Conservation (phyloP, 2,797 vertebrate genomes). For the Threskiornis aethiopicus region DNA sequence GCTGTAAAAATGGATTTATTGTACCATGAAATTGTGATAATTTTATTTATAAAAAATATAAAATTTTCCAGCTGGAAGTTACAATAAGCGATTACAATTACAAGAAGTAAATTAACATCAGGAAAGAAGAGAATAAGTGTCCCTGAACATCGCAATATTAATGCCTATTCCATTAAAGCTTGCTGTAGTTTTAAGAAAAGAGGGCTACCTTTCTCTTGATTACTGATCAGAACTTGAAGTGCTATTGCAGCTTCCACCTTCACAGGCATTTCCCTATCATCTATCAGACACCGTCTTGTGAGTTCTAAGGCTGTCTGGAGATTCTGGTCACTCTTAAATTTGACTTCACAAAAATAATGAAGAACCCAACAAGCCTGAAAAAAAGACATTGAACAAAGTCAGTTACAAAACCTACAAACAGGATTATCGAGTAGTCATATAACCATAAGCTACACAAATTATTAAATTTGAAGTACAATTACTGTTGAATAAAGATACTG, state of each 20-base stretch:
- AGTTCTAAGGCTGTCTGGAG: constrained; percentile 94
- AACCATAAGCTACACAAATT: not conserved
- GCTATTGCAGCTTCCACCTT: constrained; percentile 99
- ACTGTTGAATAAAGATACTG: not conserved
- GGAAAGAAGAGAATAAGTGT: not conserved
- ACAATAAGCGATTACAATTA: not conserved
- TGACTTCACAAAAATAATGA: constrained; percentile 99
- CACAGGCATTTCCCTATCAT: constrained; percentile 98
- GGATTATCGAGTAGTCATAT: not conserved
- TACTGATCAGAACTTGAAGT: constrained; percentile 98
- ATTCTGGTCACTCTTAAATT: constrained; percentile 98
- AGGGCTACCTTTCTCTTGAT: constrained; percentile 94
- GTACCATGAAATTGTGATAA: not conserved
- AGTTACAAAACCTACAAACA: not conserved
- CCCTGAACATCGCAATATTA: not conserved
- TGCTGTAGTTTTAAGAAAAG: not conserved
- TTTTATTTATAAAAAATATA: not conserved
- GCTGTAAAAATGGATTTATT: not conserved
- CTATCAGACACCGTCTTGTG: constrained; percentile 93
- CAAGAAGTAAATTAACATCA: not conserved
- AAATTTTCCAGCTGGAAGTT: not conserved
- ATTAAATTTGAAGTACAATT: not conserved
- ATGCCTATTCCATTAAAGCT: not conserved
- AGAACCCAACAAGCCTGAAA: constrained; percentile 96
- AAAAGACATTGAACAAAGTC: not conserved